Evolutionary conservation across 2,113 vertebrate species (phyloP).

Genomic region (Notothenia coriiceps): DNA sequence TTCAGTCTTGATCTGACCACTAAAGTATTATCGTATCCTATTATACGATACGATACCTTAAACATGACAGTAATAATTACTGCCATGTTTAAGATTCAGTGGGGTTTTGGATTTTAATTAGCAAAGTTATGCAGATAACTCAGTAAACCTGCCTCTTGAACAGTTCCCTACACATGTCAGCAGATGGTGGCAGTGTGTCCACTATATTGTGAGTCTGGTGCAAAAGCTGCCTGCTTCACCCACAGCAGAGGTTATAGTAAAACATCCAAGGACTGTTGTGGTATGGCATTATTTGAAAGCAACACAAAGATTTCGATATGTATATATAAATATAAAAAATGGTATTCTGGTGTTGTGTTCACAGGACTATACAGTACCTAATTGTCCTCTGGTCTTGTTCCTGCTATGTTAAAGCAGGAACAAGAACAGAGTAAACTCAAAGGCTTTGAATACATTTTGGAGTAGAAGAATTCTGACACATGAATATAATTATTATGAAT

Average conservation of each 20-base stretch:
- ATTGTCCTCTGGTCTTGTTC: background rate
- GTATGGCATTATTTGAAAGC: background rate
- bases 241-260: conserved; percentile 7
- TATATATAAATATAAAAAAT: no score
- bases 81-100: background rate
- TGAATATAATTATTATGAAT: background rate
- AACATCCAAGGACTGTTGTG: background rate
- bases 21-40: no score
- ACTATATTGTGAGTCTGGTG: conserved; percentile 22
- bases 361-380: background rate
- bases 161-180: conserved; percentile 2
- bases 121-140: background rate
- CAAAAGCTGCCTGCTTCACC: conserved; percentile 7
- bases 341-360: background rate
- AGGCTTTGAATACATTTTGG: background rate
- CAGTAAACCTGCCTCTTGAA: conserved; percentile 6
- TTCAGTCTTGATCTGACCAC: no score
- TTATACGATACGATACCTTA: no score
- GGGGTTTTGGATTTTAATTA: background rate
- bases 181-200: conserved; percentile 75
- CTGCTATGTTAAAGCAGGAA: no score
- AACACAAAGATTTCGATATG: background rate
- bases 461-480: background rate
- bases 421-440: background rate
- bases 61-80: no score